Base-by-base conservation (phyloP, 2,888 invertebrate species). In the Aphidius colemani region DNA sequence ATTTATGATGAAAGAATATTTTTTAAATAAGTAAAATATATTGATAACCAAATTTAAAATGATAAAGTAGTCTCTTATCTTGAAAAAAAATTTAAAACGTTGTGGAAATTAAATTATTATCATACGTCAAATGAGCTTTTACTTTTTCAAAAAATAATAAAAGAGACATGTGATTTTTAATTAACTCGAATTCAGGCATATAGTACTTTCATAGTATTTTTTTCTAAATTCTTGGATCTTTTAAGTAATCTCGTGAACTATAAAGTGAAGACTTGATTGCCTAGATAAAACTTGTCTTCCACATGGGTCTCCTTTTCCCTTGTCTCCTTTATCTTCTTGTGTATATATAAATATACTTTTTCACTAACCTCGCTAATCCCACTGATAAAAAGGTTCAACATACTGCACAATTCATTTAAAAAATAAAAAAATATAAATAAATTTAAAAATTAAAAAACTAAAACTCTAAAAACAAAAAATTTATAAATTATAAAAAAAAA, bases 201-300 rank as follows among this genome's bases (percentile, higher is more conserved):
- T 30, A 5, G 30, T 30, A 18, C 13, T 55, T 43, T 11, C 44
- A 44, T 43, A 10, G 39, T 44, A 7, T 44, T 18, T 55, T 10
- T 44, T 7, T 10, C 18, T 44, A 44, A 13, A 13, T 55, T 5
- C 43, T n/a, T 39, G n/a, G 43, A 43, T 55, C 13, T 43, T 43
- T 41, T 13, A 43, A 43, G 53, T 53, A 11, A 43, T 11, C 55
- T 13, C 30, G 60, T 11, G 57, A 60, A 30, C 30, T 55, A 41
- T 55, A 57, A 50, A 62, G 49, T 62, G 49, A 49, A 55, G 44
- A 7, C 44, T 44, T 49, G 56, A 62, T 62, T 57, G 43, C 41
- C 56, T 56, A 56, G 61, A 62, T 62, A 62, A 62, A 62, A 44
- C 49, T 56, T 49, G 30, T 18, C 55, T 46, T 30, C 53, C 59